phyloP scores from a whole-genome alignment of 23 tunicate species.

The Pegea sp. region DNA sequence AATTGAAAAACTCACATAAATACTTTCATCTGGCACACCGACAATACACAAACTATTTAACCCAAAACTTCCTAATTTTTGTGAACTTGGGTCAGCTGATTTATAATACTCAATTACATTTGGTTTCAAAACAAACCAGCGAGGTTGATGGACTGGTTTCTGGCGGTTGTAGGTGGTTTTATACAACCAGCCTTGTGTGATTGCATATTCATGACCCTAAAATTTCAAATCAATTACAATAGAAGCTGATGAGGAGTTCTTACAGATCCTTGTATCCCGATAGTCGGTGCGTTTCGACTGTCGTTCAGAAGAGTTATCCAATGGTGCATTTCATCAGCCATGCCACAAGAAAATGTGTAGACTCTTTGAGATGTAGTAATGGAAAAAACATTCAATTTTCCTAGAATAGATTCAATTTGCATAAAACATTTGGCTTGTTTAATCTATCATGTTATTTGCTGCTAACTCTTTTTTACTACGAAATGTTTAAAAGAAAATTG shows the following conservation, averaged over 20 bases:
- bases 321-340: conserved; percentile 73
- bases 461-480: no score
- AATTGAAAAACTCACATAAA: conserved; percentile 14
- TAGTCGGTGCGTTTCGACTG: conserved; percentile 33
- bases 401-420: conserved; percentile 12
- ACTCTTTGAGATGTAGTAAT: conserved; percentile 60
- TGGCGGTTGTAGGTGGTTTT: conserved; percentile 16
- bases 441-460: no score
- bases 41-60: conserved; percentile 65
- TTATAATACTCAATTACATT: conserved; percentile 78
- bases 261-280: no score
- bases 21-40: conserved; percentile 43
- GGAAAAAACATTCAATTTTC: conserved; percentile 39
- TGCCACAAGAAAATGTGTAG: conserved; percentile 39
- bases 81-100: conserved; percentile 16
- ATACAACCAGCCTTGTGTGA: conserved; percentile 77
- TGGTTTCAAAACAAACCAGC: conserved; percentile 51
- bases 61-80: conserved; percentile 48
- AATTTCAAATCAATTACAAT: not conserved
- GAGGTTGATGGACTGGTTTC: conserved; percentile 23
- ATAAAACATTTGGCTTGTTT: no score
- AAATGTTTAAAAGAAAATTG: no score
- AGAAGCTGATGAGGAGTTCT: not conserved
- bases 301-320: conserved; percentile 85
- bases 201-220: conserved; percentile 21